Conservation (phyloP, 2,888 invertebrate genomes). For the Drosophila kambysellisi region DNA sequence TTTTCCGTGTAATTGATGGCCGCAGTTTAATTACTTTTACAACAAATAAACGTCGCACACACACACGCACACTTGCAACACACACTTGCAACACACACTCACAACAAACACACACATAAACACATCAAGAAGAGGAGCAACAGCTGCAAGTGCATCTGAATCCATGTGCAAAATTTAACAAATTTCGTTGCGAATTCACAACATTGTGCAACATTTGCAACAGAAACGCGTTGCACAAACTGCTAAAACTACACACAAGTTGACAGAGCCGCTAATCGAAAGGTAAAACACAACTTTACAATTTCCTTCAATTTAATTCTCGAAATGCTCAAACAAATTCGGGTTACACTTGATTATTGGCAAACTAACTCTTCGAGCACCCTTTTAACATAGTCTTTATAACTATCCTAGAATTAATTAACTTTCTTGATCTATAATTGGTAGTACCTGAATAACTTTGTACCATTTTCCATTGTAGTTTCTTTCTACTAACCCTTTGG, state of each 20-base stretch:
- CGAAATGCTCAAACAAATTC: slow-evolving; percentile 18
- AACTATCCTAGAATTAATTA: neutral
- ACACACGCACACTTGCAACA: slow-evolving; percentile 18
- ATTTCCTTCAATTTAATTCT: slow-evolving; percentile 10
- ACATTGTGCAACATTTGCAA: slow-evolving; percentile 50
- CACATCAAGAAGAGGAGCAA: slow-evolving; percentile 19
- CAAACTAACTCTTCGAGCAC: slow-evolving; percentile 12
- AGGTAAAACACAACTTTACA: slow-evolving; percentile 42
- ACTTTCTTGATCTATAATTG: neutral
- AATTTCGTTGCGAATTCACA: slow-evolving; percentile 77
- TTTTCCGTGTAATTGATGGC: slow-evolving; percentile 76
- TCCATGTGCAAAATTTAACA: slow-evolving; percentile 70
- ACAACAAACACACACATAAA: slow-evolving; percentile 29
- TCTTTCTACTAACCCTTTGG: slow-evolving; percentile 66
- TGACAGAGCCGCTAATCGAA: slow-evolving; percentile 22
- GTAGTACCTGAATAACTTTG: slow-evolving; percentile 23
- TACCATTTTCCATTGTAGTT: slow-evolving; percentile 8
- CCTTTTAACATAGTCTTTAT: neutral
- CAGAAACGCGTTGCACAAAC: slow-evolving; percentile 51
- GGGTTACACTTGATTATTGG: slow-evolving; percentile 17
- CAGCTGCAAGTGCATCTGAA: slow-evolving; percentile 51
- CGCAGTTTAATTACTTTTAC: slow-evolving; percentile 77
- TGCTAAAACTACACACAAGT: slow-evolving; percentile 29
- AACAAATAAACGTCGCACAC: slow-evolving; percentile 71
- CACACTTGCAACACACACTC: slow-evolving; percentile 35